Conservation (phyloP, 2,113 vertebrate genomes). For the Grallaria varia region DNA sequence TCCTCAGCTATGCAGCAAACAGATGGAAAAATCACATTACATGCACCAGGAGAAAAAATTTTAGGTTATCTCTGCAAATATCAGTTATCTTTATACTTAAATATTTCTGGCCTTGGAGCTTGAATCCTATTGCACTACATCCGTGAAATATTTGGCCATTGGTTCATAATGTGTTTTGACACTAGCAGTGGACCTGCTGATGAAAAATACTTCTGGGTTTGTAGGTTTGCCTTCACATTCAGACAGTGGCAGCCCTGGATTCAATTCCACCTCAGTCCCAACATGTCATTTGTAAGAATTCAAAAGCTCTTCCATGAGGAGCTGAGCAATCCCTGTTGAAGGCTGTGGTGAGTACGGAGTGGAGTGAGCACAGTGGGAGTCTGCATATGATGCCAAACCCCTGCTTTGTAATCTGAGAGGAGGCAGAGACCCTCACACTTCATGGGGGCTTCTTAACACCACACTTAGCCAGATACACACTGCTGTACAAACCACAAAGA, state of each 20-base stretch:
- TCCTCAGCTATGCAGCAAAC: slow-evolving; percentile 11
- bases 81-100: background rate
- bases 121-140: background rate
- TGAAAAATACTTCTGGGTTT: background rate
- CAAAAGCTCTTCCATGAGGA: background rate
- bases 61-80: slow-evolving; percentile 1
- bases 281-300: background rate
- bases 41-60: background rate
- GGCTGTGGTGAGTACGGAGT: fast-evolving
- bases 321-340: background rate
- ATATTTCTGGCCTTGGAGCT: background rate
- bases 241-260: background rate
- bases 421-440: background rate
- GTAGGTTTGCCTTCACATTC: background rate
- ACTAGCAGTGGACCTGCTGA: background rate
- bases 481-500: background rate
- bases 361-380: background rate
- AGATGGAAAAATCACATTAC: slow-evolving; percentile 25
- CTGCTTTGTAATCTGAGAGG: background rate
- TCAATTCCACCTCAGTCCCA: background rate
- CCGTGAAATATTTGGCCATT: background rate
- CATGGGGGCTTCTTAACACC: background rate
- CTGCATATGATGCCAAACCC: background rate
- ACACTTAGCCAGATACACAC: background rate
- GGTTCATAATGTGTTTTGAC: background rate